These are phyloP conservation scores for Heliangelus exortis DNA, from an alignment of 2,797 vertebrate genomes.

Conservation along the genomic window DNA sequence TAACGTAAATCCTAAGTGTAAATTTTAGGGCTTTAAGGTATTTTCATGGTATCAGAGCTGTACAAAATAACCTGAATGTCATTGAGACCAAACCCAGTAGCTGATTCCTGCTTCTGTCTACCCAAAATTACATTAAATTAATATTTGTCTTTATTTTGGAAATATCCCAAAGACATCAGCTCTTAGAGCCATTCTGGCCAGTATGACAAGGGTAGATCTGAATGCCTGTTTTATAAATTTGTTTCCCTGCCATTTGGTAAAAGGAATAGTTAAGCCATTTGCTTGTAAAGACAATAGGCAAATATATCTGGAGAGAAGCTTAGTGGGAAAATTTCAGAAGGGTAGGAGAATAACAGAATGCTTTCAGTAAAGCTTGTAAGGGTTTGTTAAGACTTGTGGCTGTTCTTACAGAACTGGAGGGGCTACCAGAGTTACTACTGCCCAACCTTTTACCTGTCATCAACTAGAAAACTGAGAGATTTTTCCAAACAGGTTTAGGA, in stretches of 20 bases:
- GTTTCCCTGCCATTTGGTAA: not conserved
- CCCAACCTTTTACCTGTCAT: not conserved
- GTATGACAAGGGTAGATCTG: not conserved
- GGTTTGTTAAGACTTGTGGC: not conserved
- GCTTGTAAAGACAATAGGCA: not conserved
- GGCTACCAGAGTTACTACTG: not conserved
- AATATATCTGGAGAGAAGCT: not conserved
- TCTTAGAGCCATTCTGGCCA: not conserved
- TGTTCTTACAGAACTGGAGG: not conserved
- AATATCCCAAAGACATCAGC: not conserved
- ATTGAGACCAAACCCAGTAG: not conserved
- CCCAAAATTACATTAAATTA: not conserved
- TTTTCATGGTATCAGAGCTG: not conserved
- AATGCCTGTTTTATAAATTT: not conserved
- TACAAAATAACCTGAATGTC: not conserved
- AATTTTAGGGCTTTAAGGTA: not conserved
- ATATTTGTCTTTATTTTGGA: not conserved
- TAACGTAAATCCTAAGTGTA: not conserved
- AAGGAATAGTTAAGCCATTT: not conserved
- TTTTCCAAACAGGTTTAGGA: not conserved
- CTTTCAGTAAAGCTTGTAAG: not conserved
- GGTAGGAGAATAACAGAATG: not conserved
- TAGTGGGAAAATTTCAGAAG: not conserved
- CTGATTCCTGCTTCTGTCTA: not conserved
- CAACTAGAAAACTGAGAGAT: not conserved